Evolutionary conservation across 2,888 invertebrate species (phyloP).

Genomic region (Dorcus parallelipipedus): DNA sequence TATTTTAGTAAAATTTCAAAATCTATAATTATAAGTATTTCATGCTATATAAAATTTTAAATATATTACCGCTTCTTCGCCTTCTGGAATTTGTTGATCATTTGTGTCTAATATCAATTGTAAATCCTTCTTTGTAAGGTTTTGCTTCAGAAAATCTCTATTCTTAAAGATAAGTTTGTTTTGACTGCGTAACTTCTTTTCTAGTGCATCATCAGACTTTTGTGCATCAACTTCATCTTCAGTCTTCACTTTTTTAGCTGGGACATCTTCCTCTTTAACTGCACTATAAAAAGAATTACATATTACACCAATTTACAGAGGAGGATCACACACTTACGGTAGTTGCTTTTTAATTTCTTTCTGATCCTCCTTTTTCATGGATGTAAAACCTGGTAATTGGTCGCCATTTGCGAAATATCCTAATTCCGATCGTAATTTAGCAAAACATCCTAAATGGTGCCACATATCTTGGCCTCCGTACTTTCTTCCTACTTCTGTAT

Average conservation of each 20-base stretch:
- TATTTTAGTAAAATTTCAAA: background rate
- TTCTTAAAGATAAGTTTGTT: constrained; percentile 65
- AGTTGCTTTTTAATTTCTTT: constrained; percentile 59
- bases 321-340: constrained; percentile 53
- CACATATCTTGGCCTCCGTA: constrained; percentile 84
- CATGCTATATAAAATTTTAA: background rate
- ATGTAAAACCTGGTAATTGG: constrained; percentile 71
- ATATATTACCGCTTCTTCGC: constrained; percentile 61
- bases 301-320: background rate
- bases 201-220: constrained; percentile 42
- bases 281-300: constrained; percentile 33
- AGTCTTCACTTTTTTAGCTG: constrained; percentile 68
- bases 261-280: constrained; percentile 56
- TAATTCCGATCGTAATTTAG: constrained; percentile 66
- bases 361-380: constrained; percentile 70
- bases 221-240: constrained; percentile 53
- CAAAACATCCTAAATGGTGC: constrained; percentile 92
- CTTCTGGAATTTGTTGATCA: constrained; percentile 64
- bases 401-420: constrained; percentile 71
- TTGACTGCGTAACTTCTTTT: constrained; percentile 55
- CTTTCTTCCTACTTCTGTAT: constrained; percentile 73
- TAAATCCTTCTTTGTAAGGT: constrained; percentile 62
- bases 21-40: background rate
- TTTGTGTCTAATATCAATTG: constrained; percentile 67
- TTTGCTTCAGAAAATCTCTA: constrained; percentile 59